Base-by-base conservation (phyloP, 2,888 invertebrate genomes). In the Limnephilus lunatus region DNA sequence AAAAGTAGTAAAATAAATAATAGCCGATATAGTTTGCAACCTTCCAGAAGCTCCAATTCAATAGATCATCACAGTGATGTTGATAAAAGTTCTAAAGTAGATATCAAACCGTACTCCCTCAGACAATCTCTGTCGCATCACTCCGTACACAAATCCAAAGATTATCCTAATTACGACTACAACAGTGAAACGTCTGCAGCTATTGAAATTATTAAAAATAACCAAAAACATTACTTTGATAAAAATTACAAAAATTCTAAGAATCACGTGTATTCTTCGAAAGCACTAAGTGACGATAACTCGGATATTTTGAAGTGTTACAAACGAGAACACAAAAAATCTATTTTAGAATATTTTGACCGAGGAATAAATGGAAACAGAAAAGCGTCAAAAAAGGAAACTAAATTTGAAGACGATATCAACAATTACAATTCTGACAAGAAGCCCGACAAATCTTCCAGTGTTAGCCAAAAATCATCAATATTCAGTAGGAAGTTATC, bases 121-220 rank as follows among this genome's bases (percentile, higher is more conserved):
- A 95, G 96, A 5, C 96, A 95, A 94, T 95, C 96, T 9, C 95
- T 95, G 53, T 96, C 96, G 12, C 96, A 96, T 94, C 96, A 96
- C 94, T 96, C 96, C 94, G 95, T 96, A 80, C 92, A 93, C 82
- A 93, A 92, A 90, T 88, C 91, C 15, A 93, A 93, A 89, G 93
- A 93, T 44, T 95, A 95, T 94, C 95, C 94, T 91, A 95, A 94
- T 85, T 95, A 95, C 92, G 97, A 97, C 95, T 97, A 97, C 95
- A 96, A 95, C 94, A 96, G 97, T 3, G 97, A 97, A 94, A 97
- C 97, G 31, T 97, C 97, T 94, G 97, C 97, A 91, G 96, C 95
- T 93, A 96, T 95, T 93, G 96, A 95, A 94, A 96, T 95, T 95
- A 96, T 97, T 94, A 97, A 97, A 94, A 96, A 95, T 95, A 97